These are phyloP conservation scores for Betta splendens DNA, from an alignment of 2,797 vertebrate genomes.

Conservation along the genomic window DNA sequence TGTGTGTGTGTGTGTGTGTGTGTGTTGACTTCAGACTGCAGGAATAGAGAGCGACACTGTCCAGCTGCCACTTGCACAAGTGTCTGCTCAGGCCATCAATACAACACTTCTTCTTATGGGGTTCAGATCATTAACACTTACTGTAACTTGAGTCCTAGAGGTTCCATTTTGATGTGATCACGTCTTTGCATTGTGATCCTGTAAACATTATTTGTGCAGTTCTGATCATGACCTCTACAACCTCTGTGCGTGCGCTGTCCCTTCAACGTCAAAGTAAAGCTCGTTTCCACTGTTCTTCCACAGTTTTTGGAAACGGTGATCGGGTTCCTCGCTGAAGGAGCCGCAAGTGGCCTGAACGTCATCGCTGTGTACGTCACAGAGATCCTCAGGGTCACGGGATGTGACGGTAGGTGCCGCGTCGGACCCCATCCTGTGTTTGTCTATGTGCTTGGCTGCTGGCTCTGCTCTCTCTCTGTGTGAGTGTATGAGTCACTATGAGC, in stretches of 20 bases:
- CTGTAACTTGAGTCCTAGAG: neutral
- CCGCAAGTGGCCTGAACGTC: conserved; percentile 84
- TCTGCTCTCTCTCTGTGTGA: neutral
- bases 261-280: conserved; percentile 25
- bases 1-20: conserved; percentile 4
- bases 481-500: neutral
- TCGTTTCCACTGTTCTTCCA: conserved; percentile 11
- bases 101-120: conserved; percentile 15
- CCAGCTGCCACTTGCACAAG: conserved; percentile 66
- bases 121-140: neutral
- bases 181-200: conserved; percentile 14
- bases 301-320: conserved; percentile 79
- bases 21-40: conserved; percentile 23
- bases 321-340: conserved; percentile 81
- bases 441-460: neutral
- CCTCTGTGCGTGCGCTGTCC: conserved; percentile 29
- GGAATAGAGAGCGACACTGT: conserved; percentile 44
- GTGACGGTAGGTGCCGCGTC: conserved; percentile 74
- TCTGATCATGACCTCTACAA: neutral
- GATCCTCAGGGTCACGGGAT: conserved; percentile 81
- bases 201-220: conserved; percentile 2
- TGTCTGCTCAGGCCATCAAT: conserved; percentile 45
- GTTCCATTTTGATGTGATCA: neutral
- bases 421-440: neutral
- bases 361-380: conserved; percentile 82